phyloP scores from a whole-genome alignment of 2,888 invertebrate genomes.

The Linyphia triangularis region DNA sequence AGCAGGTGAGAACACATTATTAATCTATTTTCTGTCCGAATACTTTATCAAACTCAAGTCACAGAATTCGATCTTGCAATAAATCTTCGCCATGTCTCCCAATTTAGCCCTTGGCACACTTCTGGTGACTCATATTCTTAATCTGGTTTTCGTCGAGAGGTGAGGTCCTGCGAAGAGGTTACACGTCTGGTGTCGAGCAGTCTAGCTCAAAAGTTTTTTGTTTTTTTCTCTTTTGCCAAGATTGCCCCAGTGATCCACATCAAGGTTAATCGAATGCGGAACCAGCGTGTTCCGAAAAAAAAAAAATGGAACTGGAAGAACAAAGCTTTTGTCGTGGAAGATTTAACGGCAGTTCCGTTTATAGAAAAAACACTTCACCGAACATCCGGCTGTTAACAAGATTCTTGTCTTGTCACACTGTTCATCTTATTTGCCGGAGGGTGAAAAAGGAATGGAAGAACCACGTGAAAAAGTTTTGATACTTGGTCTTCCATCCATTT shows the following conservation, averaged over 20 bases:
- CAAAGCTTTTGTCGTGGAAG: slow-evolving; percentile 32
- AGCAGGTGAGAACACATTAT: too few relatives aligned
- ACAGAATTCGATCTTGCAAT: too few relatives aligned
- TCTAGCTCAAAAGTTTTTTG: too few relatives aligned
- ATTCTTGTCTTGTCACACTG: slow-evolving; percentile 6
- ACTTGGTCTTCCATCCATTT: background rate
- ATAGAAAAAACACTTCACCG: background rate
- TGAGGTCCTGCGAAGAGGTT: slow-evolving; percentile 4
- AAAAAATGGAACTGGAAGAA: background rate
- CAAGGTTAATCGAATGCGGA: slow-evolving; percentile 71
- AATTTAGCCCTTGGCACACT: background rate
- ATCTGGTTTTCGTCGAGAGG: background rate
- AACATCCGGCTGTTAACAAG: slow-evolving; percentile 23
- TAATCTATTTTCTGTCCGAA: too few relatives aligned
- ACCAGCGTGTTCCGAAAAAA: background rate
- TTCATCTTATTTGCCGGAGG: slow-evolving; percentile 1
- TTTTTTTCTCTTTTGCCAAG: slow-evolving; percentile 4
- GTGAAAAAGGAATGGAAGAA: background rate
- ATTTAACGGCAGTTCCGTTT: slow-evolving; percentile 30
- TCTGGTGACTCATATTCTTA: background rate
- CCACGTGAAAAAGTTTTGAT: slow-evolving; percentile 17
- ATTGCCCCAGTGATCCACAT: slow-evolving; percentile 51
- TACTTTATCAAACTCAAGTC: too few relatives aligned
- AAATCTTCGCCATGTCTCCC: background rate
- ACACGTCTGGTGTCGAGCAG: slow-evolving; percentile 1